A percentile compares a stretch with the other conserved stretches of the same genome.
phyloP scores from a whole-genome alignment of 2,113 vertebrate genomes.

The Poeciliopsis occidentalis region DNA sequence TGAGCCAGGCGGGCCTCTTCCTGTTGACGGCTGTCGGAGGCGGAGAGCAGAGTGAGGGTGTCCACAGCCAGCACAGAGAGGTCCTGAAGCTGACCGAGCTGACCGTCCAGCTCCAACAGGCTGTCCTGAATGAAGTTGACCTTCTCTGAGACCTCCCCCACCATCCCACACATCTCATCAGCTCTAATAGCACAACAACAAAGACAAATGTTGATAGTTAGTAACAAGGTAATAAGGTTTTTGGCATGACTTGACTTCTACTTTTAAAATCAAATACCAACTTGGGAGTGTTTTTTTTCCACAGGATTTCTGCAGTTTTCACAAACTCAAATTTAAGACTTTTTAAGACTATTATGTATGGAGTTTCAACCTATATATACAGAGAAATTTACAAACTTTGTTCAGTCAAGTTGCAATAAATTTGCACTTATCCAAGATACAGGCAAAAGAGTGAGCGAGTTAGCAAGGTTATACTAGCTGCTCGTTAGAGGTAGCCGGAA shows the following conservation, averaged over 20 bases:
- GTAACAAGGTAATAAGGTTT: background rate
- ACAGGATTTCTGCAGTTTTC: no score
- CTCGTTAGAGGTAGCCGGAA: no score
- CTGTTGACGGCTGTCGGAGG: conserved; percentile 89
- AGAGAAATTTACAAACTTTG: no score
- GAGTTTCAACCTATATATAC: no score
- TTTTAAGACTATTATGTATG: no score
- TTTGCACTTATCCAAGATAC: no score
- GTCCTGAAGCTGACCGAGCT: conserved; percentile 94
- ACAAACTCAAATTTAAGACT: no score
- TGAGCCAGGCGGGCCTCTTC: conserved; percentile 83
- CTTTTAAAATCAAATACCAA: no score
- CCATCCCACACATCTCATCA: conserved; percentile 85
- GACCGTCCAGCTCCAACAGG: conserved; percentile 86
- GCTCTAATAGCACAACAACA: conserved; percentile 75
- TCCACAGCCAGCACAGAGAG: conserved; percentile 92
- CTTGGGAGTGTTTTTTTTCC: background rate
- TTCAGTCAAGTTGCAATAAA: no score
- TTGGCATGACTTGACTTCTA: no score
- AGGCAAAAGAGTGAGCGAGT: no score
- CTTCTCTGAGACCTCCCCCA: conserved; percentile 91
- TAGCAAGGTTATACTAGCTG: no score
- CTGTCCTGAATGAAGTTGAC: conserved; percentile 89
- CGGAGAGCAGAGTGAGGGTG: conserved; percentile 90
- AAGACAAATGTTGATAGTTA: background rate